These are phyloP conservation scores for Platichthys stellatus DNA, from an alignment of 2,113 vertebrate genomes.

Conservation along the genomic window DNA sequence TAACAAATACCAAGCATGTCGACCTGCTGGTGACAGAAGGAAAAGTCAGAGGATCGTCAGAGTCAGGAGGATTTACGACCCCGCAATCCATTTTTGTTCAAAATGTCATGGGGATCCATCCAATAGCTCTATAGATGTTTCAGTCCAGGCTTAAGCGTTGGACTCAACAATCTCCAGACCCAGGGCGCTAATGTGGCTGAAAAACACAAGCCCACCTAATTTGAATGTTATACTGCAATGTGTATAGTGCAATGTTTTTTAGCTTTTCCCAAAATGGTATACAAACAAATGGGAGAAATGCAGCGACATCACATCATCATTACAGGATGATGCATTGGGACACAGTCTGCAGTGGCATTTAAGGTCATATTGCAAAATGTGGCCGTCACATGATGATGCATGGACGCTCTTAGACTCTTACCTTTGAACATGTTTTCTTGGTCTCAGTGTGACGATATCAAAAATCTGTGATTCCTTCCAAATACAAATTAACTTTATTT, in stretches of 20 bases:
- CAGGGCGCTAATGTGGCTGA: too few relatives aligned
- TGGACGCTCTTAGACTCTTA: not conserved
- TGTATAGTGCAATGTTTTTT: not conserved
- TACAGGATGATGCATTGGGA: conserved; percentile 32
- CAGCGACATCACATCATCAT: conserved; percentile 15
- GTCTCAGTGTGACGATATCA: not conserved
- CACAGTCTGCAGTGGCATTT: conserved; percentile 16
- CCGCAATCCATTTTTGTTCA: not conserved
- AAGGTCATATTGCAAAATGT: conserved; percentile 36
- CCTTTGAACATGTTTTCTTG: not conserved
- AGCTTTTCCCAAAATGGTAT: not conserved
- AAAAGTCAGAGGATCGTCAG: too few relatives aligned
- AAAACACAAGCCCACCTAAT: not conserved
- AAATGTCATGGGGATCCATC: not conserved
- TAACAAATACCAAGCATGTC: not conserved
- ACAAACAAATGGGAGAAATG: not conserved
- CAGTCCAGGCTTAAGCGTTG: not conserved
- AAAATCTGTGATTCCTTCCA: conserved; percentile 15
- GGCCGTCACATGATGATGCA: conserved; percentile 27
- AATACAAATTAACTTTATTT: conserved; percentile 50
- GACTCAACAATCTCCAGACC: not conserved
- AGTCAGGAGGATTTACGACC: too few relatives aligned
- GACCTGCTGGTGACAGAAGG: too few relatives aligned
- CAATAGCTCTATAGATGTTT: not conserved
- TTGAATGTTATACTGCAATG: not conserved